Conservation (phyloP, 2,888 invertebrate species). For the Priocnemis perturbator region DNA sequence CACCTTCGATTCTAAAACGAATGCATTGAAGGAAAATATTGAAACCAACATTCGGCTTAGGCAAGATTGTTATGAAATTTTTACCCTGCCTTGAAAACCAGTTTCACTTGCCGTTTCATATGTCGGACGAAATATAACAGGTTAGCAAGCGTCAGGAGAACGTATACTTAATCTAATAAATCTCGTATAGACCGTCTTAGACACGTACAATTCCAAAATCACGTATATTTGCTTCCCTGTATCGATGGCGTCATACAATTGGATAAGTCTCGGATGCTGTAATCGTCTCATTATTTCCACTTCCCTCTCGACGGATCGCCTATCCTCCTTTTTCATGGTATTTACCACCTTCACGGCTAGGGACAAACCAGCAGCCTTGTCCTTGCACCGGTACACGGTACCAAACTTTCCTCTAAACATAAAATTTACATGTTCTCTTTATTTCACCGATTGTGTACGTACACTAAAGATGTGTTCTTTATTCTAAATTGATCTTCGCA, state of each 20-base stretch:
- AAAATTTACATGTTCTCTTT: conserved; percentile 24
- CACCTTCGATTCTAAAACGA: conserved; percentile 91
- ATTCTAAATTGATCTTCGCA: too few relatives aligned
- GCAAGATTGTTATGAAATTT: not conserved
- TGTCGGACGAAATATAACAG: too few relatives aligned
- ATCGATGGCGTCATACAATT: conserved; percentile 98
- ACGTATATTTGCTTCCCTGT: conserved; percentile 96
- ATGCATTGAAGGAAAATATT: not conserved
- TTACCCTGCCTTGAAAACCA: not conserved
- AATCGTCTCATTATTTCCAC: conserved; percentile 97
- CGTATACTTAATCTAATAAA: too few relatives aligned
- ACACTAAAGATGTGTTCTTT: not conserved
- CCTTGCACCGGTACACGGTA: conserved; percentile 94
- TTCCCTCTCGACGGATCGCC: conserved; percentile 94
- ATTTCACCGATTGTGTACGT: not conserved
- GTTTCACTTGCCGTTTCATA: too few relatives aligned
- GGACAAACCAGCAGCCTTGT: conserved; percentile 86
- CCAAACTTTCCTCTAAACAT: conserved; percentile 95
- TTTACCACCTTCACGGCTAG: conserved; percentile 96
- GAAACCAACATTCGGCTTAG: too few relatives aligned
- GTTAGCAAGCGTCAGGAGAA: too few relatives aligned
- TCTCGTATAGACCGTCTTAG: too few relatives aligned
- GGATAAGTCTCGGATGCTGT: conserved; percentile 96
- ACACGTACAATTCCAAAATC: conserved; percentile 96
- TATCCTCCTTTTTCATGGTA: conserved; percentile 89